Base-by-base conservation (phyloP, 2,888 invertebrate species). In the Mythimna pallens region DNA sequence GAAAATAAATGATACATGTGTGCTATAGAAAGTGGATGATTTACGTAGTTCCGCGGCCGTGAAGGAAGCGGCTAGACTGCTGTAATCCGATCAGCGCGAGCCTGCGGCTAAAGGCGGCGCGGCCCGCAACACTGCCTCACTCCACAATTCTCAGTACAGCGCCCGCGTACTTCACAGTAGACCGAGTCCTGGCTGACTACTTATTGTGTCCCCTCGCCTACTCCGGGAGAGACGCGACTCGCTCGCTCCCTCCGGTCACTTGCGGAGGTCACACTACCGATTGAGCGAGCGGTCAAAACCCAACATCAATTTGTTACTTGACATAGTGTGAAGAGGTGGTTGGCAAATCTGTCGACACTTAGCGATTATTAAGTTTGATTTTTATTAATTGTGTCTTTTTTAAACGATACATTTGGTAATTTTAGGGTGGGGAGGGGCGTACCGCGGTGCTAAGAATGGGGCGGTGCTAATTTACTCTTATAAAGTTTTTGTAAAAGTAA, bases 11-110 rank as follows among this genome's bases (percentile, higher is more conserved):
- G 17, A 74, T 30, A 30, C 25, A 12, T 14, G 6, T 57, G 52
- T 67, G 34, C 34, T 36, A 14, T 65, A 14, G 34, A 14, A 22
- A 62, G 50, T 34, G 40, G 10, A 25, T n/a, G 36, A 12, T 36
- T 43, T 12, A 67, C 10, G 30, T n/a, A 36, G 40, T 52, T 47
- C n/a, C 14, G 62, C 22, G 25, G 30, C 20, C 12, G 17, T 40
- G 30, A 14, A 43, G 40, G 55, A 65, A 59, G 47, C 40, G 36
- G 36, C 50, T 61, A 20, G n/a, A 68, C 10, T 30, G 9, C 52
- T 61, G 10, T 70, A 78, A 79, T 75, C 57, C 57, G 64, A 75
- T 70, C 59, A 62, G 22, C 40, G 77, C 40, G 22, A 50, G 20
- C 34, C 73, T 34, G 40, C 4, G 52, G n/a, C 68, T 64, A 63